Evolutionary conservation across 2,888 invertebrate genomes (phyloP), one percentile per base, ranked within the genome.

Genomic region (Norana najaformis): DNA sequence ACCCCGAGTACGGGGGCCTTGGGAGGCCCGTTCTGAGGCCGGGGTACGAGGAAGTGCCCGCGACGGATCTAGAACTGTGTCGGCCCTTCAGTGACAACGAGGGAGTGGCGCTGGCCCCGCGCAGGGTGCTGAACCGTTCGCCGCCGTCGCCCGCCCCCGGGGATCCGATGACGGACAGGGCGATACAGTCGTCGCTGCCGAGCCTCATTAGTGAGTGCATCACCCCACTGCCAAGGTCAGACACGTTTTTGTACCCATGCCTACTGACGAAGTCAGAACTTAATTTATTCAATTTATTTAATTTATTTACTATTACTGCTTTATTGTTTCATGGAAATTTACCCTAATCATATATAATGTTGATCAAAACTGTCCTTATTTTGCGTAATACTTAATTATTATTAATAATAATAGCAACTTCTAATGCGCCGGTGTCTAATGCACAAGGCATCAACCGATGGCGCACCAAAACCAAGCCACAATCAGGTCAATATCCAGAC

Each of bases 151-250:
- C 92, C 34, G 91, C 92, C 18, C 91, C 91, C 38, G 93, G 93
- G 41, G 93, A 93, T 37, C 92, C 92, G 16, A 92, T 92, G 90
- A 95, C 95, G 93, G 96, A 96, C 92, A 93, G 96, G 91, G 95
- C 95, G 88, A 95, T 95, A 39, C 90, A 90, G 89, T 89, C 89
- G 16, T 90, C 90, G 30, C 38, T 90, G 90, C 90, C 90, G 14
- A 85, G 85, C 36, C 89, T 90, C 23, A 89, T 53, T 5, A 89
- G 82, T 35, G 90, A 90, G 85, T 89, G 89, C 47, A 34, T 89
- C 36, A 85, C 85, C 37, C 85, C 85, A 6, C 85, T 85, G 35
- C 85, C 85, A 37, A 85, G 85, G 85, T 85, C 35, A 34, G 83
- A 20, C 85, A 69, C 69, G 4, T 69, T 2, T 23, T 20, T 5